Base-by-base conservation (phyloP, 2,113 vertebrate species). In the Psilopsiagon aurifrons region DNA sequence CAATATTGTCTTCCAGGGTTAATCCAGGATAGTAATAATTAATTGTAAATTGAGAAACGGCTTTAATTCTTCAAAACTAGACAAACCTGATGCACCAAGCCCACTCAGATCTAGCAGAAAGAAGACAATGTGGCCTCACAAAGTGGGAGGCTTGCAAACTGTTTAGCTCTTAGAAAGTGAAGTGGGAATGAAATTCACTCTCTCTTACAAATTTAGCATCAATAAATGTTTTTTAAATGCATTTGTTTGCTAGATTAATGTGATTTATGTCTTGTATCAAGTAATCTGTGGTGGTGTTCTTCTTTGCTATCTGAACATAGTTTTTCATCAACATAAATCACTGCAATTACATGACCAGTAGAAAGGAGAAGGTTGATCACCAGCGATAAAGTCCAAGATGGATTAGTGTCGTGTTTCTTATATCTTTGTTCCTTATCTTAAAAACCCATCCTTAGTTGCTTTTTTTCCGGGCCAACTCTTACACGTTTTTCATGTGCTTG, bases 1-100 rank as follows among this genome's bases (percentile, higher is more conserved):
- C 94, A 97, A 39, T 96, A 90, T 89, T 97, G 83, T 95, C 97
- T 98, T 97, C 88, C 95, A 95, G 83, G 97, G 96, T 98, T 98
- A 98, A 97, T 97, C 97, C 97, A 97, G 97, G 97, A 97, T 97
- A 98, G 91, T 96, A 97, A 97, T 98, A 98, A 98, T 99, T 98
- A 98, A 98, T 98, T 98, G 98, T 98, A 99, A 99, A 98, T 98
- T 98, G 98, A 99, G 98, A 98, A 98, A 98, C 83, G 35, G 97
- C 98, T 98, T 98, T 98, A 97, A 98, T 98, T 98, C 97, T 97
- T 95, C 94, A 97, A 97, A 98, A 98, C 98, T 97, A 96, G 98
- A 98, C 98, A 98, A 98, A 98, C 98, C 97, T 98, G 98, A 98
- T 98, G 94, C 90, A 82, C 97, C 94, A 87, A 96, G 84, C 91